Base-by-base conservation (phyloP, 2,113 vertebrate species). In the Pollachius pollachius region DNA sequence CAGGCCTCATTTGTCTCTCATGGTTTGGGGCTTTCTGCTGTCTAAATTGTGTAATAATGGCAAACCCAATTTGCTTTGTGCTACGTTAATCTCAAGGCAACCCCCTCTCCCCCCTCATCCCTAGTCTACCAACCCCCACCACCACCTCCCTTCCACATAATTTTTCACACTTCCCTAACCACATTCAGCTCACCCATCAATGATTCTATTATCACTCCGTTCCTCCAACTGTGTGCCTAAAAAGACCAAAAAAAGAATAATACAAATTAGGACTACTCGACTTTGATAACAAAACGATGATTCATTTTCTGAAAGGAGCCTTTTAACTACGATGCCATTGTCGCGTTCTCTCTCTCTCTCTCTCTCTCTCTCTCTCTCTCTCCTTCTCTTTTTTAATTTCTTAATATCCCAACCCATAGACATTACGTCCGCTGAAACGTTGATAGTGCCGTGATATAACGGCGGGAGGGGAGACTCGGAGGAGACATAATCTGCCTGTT, bases 21-120 rank as follows among this genome's bases (percentile, higher is more conserved):
- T 89, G 87, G 89, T 90, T 90, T 78, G 86, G 67, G 85, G 85
- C 86, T 88, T 85, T 88, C 79, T 86, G 85, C 86, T 80, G 87
- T 73, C 71, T 77, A 82, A 85, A 88, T 89, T 88, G 89, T 87
- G 87, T 87, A 84, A 89, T 88, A 88, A 89, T 86, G 85, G 87
- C 85, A 87, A 89, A 90, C 82, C 81, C 89, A 89, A 90, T 90
- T 90, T 88, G 84, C 89, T 90, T 87, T 86, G 85, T 89, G 86
- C 87, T 87, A 83, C 76, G 87, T 88, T 90, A 89, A 90, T 88
- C 87, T 88, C 85, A 86, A 83, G 78, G 78, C 77, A 69, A n/a
- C 61, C 61, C 87, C 85, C 12, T 13, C 54, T 19, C 17, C 64
- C 18, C 64, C 11, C 64, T 17, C 13, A 9, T 18, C 37, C 17